Base-by-base conservation (phyloP, 2,888 invertebrate species). In the Spatulosminthurus flaviceps region DNA sequence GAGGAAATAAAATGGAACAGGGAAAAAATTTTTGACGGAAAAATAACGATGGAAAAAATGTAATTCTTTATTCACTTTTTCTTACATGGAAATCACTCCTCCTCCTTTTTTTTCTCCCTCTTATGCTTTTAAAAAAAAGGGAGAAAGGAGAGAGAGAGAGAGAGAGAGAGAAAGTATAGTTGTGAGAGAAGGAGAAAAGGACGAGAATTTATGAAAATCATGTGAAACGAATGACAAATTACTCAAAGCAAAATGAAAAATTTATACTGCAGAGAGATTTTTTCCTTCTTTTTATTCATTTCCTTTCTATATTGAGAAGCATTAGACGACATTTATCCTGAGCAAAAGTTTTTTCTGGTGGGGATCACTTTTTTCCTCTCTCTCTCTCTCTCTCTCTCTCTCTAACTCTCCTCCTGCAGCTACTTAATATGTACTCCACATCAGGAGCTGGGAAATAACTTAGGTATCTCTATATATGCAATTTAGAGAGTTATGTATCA, bases 221-320 rank as follows among this genome's bases (percentile, higher is more conserved):
- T 83, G 84, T 84, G 84, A 84, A 84, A 84, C 83, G 84, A 84
- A 83, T 84, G 84, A 84, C 84, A 84, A 84, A 84, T 84, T 84
- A 84, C 84, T 82, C 81, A 82, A 84, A 82, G 83, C 81, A 84
- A 83, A 84, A 83, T 84, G 84, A 84, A 83, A 84, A 83, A 84
- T 84, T 82, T 83, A 83, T 83, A 83, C 82, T 81, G 83, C 81
- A 81, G 80, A 81, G 78, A 83, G 80, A 82, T 80, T 79, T 82
- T 81, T 80, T 79, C 81, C 77, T 77, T 82, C 80, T 79, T 84
- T 84, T 82, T 84, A 82, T 82, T 82, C 82, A 81, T 82, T 83
- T 83, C 78, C 82, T 81, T 82, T 80, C 73, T 78, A 80, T 81
- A 80, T 80, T 80, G 78, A 75, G 71, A 78, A 78, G 78, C 78